Base-by-base conservation (phyloP, 1,140 invertebrate genomes). In the Melitaea cinxia region DNA sequence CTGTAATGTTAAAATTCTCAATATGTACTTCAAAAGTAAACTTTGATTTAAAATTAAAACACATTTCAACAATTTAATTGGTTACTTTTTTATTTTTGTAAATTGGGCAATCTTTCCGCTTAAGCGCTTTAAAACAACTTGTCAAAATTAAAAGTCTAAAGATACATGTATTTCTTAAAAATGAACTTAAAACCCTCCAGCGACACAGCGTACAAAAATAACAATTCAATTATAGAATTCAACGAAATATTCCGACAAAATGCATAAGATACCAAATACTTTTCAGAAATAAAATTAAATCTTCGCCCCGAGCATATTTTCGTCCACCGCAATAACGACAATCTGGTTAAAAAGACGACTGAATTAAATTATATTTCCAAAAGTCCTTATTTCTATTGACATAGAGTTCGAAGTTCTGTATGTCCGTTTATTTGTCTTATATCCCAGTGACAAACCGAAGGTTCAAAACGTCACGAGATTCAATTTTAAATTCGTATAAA, bases 401-500 rank as follows among this genome's bases (percentile, higher is more conserved):
- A 23, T 54, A 55, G n/a, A n/a, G 14, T 39, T 55, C 53, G 39
- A 15, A 55, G n/a, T 37, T 5, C 0, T 21, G 12, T 23, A 39
- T 3, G 9, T 7, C 7, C 2, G 21, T 55, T 15, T n/a, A 37
- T 4, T 39, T 55, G 37, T 42, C 37, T 42, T 42, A 42, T 42
- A 17, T 42, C 15, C 30, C 37, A 42, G 37, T 55, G 53, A 14
- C 33, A 39, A 15, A 23, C 53, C 19, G 7, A 39, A 55, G n/a
- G 33, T 24, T 24, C 30, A 37, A 55, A 55, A 55, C 37, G 28
- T 37, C 33, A 2, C 19, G 37, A 55, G 23, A 55, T 55, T 55
- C 17, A 55, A 55, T 55, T 55, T 55, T 39, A 55, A 55, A 55
- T 55, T 55, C 33, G 0, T 21, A 55, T 55, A 55, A 55, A 55